phyloP scores from a whole-genome alignment of 2,797 vertebrate genomes.

The Pipistrellus pipistrellus region DNA sequence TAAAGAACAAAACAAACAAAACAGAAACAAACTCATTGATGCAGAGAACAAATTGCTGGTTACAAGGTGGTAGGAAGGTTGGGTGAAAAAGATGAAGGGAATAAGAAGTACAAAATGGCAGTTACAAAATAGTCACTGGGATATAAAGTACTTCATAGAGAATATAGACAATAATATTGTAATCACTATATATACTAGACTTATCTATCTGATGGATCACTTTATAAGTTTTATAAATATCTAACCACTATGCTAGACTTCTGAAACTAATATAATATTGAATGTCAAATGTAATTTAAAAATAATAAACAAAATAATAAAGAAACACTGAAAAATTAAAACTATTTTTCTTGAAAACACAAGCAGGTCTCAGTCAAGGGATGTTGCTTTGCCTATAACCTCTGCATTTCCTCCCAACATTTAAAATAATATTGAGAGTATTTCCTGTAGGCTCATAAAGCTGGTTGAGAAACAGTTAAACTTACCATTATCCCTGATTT shows the following conservation, averaged over 20 bases:
- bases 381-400: not conserved
- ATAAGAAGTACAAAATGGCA: not conserved
- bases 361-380: not conserved
- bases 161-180: not conserved
- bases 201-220: not conserved
- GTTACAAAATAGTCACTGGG: not conserved
- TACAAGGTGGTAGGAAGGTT: not conserved
- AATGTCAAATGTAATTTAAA: not conserved
- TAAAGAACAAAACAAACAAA: not conserved
- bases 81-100: not conserved
- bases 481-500: not conserved
- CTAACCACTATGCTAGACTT: not conserved
- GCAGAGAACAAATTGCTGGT: not conserved
- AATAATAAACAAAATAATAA: not conserved
- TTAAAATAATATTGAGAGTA: not conserved
- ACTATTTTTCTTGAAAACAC: conserved; percentile 42
- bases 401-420: not conserved
- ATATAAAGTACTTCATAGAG: not conserved
- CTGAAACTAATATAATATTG: not conserved
- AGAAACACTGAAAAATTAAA: not conserved
- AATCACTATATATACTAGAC: not conserved
- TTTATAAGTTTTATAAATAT: not conserved
- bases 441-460: conserved; percentile 53
- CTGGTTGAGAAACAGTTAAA: conserved; percentile 6
- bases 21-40: not conserved